Evolutionary conservation across 64 coral and sea anemone genomes (phyloP), one percentile per base, ranked within the genome.

Genomic region (Pocillopora damicornis): DNA sequence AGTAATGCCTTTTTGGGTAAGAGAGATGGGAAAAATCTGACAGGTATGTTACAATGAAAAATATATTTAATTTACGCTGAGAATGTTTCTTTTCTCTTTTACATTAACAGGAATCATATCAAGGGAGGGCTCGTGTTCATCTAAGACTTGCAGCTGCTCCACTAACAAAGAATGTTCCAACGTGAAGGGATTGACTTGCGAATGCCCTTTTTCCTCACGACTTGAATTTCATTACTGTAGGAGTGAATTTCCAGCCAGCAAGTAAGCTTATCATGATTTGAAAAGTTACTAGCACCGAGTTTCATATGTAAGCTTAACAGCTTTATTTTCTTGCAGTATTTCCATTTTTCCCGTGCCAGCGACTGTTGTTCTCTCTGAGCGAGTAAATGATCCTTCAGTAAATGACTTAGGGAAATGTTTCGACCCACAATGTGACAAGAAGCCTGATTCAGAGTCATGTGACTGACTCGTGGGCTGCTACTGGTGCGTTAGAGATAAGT

Each of bases 391-490:
- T 81, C 60, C 79, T 15, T 35, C 59, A 2, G 26, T 64, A 1
- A 64, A 7, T 9, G 23, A 60, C 58, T 64, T 81, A 37, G 5
- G 15, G 20, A 81, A 81, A 60, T 81, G 79, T 59, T 81, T 81
- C 36, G 79, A 81, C 16, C 79, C 79, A 12, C 59, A 81, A 16
- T 81, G 79, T 30, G 25, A 63, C n/a, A 11, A 37, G 34, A 64
- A 64, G 34, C 5, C 14, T 4, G 16, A 38, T 81, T 81, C 79
- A 17, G 22, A 35, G 12, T 81, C 60, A 13, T 82, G 80, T 82
- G 80, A 82, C 9, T 62, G 80, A 18, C 62, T 82, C 8, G 80
- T 82, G 15, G 61, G 80, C 4, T 82, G 80, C 35, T 82, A 82
- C 37, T 82, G 80, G 80, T 82, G 80, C 35, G 15, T 67, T 18